Evolutionary conservation across 2,888 invertebrate genomes (phyloP), one percentile per base, ranked within the genome.

Genomic region (Diaphora mendica): DNA sequence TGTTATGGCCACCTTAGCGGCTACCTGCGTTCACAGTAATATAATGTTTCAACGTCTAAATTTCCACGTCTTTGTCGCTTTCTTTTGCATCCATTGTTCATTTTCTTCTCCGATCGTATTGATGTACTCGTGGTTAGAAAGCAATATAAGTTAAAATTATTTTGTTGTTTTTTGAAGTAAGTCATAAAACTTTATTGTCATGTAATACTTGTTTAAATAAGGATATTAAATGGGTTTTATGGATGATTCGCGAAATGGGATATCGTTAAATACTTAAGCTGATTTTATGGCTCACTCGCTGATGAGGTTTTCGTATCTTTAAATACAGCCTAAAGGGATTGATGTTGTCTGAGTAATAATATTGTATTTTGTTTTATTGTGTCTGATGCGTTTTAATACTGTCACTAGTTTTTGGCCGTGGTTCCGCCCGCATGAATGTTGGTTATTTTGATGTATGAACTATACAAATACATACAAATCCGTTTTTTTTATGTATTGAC

Each of bases 121-220:
- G 9, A 59, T 1, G 4, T 11, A 44, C 1, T 8, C 5, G 0
- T 65, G n/a, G n/a, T 3, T 62, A 75, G 23, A 55, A 8, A 67
- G 81, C 68, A 79, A 79, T 82, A 72, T 51, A 68, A 33, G 30
- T 2, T 26, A 33, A 69, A 51, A 0, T 42, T 70, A 62, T 44
- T 73, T 23, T 78, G 77, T 82, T 78, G 80, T 79, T 82, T 82
- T 76, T 77, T 66, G 72, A 68, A 84, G 77, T 68, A 77, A 35
- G 73, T 76, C 75, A 79, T 83, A 82, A 84, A 83, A 73, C 73
- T 83, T 84, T 80, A 82, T 64, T 71, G 66, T 35, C 72, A 64
- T 84, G 83, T 84, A 80, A 82, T 82, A 81, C 82, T 84, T 84
- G 81, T 80, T 82, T 82, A 82, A 82, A 84, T 82, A 80, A 82